Percentiles rank a stretch among this genome's conserved stretches.
Evolutionary conservation across 2,113 vertebrate species (phyloP).

Genomic region (Aspidoscelis tigris): DNA sequence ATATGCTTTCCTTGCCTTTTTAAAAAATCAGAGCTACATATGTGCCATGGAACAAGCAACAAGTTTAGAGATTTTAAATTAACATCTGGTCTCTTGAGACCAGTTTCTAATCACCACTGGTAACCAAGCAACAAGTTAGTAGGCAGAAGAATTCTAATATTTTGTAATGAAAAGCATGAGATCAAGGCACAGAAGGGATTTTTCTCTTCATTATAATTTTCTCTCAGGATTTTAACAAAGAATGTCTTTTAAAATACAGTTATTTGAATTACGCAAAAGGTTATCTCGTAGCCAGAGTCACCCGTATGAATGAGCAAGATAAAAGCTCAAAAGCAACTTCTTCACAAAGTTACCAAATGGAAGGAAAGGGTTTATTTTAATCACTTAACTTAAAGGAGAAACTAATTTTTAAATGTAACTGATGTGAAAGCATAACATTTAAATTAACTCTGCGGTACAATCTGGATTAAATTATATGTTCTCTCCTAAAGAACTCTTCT

Average conservation of each 20-base stretch:
- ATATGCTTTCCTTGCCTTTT: no score
- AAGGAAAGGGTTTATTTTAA: slow-evolving; percentile 30
- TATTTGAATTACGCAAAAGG: neutral
- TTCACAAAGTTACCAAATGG: slow-evolving; percentile 53
- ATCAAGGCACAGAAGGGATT: neutral
- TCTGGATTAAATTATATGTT: neutral
- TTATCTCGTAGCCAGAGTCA: slow-evolving; percentile 32
- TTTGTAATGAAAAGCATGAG: neutral
- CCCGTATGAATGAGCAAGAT: neutral
- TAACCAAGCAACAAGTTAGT: neutral
- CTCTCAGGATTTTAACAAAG: neutral
- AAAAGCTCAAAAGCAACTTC: slow-evolving; percentile 29
- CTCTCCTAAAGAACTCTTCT: slow-evolving; percentile 32
- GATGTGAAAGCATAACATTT: slow-evolving; percentile 36
- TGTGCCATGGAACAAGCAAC: no score
- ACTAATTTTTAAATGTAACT: neutral
- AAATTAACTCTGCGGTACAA: neutral
- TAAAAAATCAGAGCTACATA: no score
- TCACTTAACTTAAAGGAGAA: slow-evolving; percentile 26
- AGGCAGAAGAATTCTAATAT: neutral
- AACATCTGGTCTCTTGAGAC: neutral
- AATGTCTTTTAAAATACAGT: neutral
- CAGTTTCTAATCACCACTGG: neutral
- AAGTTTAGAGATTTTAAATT: neutral
- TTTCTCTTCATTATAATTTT: neutral